A percentile compares a stretch with the other conserved stretches of the same genome.
These are phyloP conservation scores for Zaprionus lachaisei DNA, from an alignment of 1,140 invertebrate species.

Conservation along the genomic window DNA sequence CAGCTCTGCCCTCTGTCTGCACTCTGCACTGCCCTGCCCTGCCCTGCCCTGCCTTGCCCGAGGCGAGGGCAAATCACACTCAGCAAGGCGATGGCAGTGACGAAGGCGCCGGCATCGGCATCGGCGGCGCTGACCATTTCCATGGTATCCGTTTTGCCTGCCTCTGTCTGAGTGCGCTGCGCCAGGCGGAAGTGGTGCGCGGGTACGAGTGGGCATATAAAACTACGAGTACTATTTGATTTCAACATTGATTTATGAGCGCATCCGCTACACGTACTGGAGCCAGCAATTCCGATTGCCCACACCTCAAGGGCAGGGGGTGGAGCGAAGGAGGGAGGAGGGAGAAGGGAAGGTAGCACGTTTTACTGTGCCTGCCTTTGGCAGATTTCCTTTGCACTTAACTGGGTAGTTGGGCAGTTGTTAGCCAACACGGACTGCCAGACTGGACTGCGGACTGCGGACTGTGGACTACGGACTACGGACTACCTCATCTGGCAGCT, in stretches of 20 bases:
- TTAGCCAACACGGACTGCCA: slow-evolving; percentile 6
- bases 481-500: slow-evolving; percentile 63
- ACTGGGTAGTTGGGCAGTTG: slow-evolving; percentile 17
- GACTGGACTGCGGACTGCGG: neutral
- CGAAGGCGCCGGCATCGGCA: neutral
- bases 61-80: slow-evolving; percentile 34
- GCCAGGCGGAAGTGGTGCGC: slow-evolving; percentile 5
- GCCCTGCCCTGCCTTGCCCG: neutral
- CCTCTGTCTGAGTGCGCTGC: slow-evolving; percentile 17
- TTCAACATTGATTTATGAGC: slow-evolving; percentile 83
- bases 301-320: neutral
- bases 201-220: slow-evolving; percentile 39
- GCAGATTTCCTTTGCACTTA: slow-evolving; percentile 67
- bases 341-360: slow-evolving; percentile 20
- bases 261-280: slow-evolving; percentile 75
- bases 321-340: neutral
- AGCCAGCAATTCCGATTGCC: slow-evolving; percentile 47
- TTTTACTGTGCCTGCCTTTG: slow-evolving; percentile 56
- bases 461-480: neutral
- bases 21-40: neutral
- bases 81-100: slow-evolving; percentile 14
- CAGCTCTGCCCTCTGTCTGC: neutral
- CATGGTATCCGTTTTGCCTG: slow-evolving; percentile 62
- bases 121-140: slow-evolving; percentile 66
- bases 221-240: slow-evolving; percentile 77